Evolutionary conservation across 2,888 invertebrate species (phyloP), one percentile per base, ranked within the genome.

Genomic region (Diloba caeruleocephala): DNA sequence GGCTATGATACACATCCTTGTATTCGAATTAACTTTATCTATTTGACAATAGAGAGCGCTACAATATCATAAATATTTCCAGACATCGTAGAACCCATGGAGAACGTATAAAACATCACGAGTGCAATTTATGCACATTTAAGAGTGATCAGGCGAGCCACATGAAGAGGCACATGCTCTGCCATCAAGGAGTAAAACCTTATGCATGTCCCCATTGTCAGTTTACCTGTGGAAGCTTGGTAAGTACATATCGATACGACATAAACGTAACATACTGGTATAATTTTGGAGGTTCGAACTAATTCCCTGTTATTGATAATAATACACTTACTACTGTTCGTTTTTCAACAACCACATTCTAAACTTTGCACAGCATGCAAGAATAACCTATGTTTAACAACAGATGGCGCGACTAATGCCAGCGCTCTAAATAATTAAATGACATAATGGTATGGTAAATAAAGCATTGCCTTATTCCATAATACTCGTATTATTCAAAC

Each of bases 161-260:
- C 81, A 87, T 98, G 71, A 96, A 95, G 76, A 94, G 98, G 37
- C 98, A 98, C 84, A 91, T 96, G 81, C 94, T 96, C 3, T 94
- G 96, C 15, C 98, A 98, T 83, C 96, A 96, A 3, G 97, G 97
- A 2, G 94, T 95, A 23, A 98, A 97, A 82, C 98, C 98, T 0
- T 98, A 97, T 87, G 94, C 94, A 43, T 99, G 99, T 87, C 97
- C 97, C 0, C 96, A 98, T 82, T 99, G 98, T 82, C 76, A 91
- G 17, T 97, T 96, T 74, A 95, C 95, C 3, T 97, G 97, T 84
- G 97, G 96, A 63, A 96, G 96, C 77, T 94, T 97, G 93, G 97
- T 97, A 87, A 94, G 94, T 38, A 17, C n/a, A 10, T 9, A 8
- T 2, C 9, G 2, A 14, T 31, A 12, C 1, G 25, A 2, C 7